These are phyloP conservation scores for Alcis repandata DNA, from an alignment of 2,888 invertebrate species.

Conservation along the genomic window DNA sequence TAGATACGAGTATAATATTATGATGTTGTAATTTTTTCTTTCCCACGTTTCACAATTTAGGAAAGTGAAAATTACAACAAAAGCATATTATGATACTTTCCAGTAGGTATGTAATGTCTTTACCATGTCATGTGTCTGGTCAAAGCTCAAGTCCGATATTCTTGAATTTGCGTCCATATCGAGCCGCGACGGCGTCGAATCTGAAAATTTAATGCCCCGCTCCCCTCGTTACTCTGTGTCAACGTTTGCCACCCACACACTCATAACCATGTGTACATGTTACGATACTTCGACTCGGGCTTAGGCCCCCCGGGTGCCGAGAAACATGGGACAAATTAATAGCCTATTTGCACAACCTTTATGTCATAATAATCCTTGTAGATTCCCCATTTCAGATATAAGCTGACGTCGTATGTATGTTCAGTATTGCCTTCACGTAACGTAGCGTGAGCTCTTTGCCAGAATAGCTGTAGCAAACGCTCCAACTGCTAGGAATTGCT, in stretches of 20 bases:
- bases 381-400: slow-evolving; percentile 37
- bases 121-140: too few species aligned
- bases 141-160: slow-evolving; percentile 52
- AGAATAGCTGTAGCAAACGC: slow-evolving; percentile 30
- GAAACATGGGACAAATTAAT: slow-evolving; percentile 40
- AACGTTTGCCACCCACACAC: slow-evolving; percentile 30
- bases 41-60: too few species aligned
- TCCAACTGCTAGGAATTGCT: slow-evolving; percentile 31
- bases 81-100: too few species aligned
- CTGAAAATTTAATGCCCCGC: slow-evolving; percentile 69
- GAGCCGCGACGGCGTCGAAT: slow-evolving; percentile 56
- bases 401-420: slow-evolving; percentile 35
- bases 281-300: slow-evolving; percentile 31
- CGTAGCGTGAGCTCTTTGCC: slow-evolving; percentile 33
- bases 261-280: slow-evolving; percentile 18
- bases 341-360: slow-evolving; percentile 42
- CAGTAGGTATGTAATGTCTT: too few species aligned
- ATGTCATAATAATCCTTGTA: slow-evolving; percentile 41
- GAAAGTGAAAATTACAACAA: too few species aligned
- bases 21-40: too few species aligned
- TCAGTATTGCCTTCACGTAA: slow-evolving; percentile 39
- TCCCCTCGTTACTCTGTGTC: slow-evolving; percentile 61
- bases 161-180: slow-evolving; percentile 65
- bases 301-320: slow-evolving; percentile 34
- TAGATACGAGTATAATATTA: not conserved